A percentile compares a stretch with the other conserved stretches of the same genome.
Conservation (phyloP, 2,797 vertebrate genomes). For the Megaceryle alcyon region DNA sequence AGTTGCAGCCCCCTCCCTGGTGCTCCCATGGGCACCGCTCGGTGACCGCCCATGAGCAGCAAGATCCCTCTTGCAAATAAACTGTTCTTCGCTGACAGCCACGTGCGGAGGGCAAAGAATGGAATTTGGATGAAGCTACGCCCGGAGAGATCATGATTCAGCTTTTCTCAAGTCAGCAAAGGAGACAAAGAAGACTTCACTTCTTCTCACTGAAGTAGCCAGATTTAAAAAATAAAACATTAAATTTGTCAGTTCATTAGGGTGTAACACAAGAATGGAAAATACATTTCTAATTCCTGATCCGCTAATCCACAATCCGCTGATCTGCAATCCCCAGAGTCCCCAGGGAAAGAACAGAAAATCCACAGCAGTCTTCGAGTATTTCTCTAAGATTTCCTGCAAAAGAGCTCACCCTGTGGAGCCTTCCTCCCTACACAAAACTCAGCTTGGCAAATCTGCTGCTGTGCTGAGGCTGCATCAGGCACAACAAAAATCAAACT, state of each 20-base stretch:
- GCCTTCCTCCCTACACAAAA: neutral
- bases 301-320: slow-evolving; percentile 30
- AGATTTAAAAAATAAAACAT: slow-evolving; percentile 38
- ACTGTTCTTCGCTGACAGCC: neutral
- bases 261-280: slow-evolving; percentile 42
- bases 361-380: neutral
- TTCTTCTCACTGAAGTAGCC: slow-evolving; percentile 14
- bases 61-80: neutral
- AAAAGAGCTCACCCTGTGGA: neutral
- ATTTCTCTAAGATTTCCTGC: neutral
- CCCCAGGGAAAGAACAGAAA: slow-evolving; percentile 19
- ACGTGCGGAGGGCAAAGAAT: neutral
- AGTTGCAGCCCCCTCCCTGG: neutral
- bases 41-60: rapidly evolving
- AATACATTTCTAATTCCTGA: slow-evolving; percentile 46
- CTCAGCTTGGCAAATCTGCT: neutral
- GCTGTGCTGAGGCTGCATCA: neutral
- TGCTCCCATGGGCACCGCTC: rapidly evolving
- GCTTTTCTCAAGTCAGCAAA: neutral
- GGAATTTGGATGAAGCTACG: neutral
- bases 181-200: neutral
- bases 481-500: neutral
- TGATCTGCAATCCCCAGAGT: neutral
- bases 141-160: neutral
- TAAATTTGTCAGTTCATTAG: slow-evolving; percentile 66